These are phyloP conservation scores for Cheiracanthium punctorium DNA, from an alignment of 2,888 invertebrate species.

Conservation along the genomic window DNA sequence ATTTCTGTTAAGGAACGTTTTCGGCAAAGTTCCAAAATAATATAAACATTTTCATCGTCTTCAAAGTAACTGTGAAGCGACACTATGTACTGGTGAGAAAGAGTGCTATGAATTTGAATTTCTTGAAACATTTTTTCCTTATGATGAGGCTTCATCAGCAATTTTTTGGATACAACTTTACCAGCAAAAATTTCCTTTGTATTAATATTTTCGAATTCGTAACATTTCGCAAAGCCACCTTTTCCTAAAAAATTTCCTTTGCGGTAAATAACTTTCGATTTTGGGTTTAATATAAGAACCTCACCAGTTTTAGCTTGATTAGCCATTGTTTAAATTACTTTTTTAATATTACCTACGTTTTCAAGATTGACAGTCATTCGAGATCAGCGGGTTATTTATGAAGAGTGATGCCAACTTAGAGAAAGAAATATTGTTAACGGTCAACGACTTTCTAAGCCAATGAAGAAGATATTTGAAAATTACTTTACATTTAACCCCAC, in stretches of 20 bases:
- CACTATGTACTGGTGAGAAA: slow-evolving; percentile 93
- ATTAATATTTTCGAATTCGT: slow-evolving; percentile 90
- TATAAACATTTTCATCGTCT: slow-evolving; percentile 93
- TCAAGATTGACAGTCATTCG: too few relatives aligned
- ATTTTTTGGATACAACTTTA: slow-evolving; percentile 94
- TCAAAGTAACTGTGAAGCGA: slow-evolving; percentile 95
- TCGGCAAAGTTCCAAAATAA: slow-evolving; percentile 94
- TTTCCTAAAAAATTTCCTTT: slow-evolving; percentile 82
- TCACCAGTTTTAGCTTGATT: background rate
- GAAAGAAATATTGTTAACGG: too few relatives aligned
- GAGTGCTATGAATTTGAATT: slow-evolving; percentile 92
- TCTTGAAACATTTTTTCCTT: slow-evolving; percentile 91
- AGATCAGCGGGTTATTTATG: too few relatives aligned
- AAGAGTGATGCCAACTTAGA: too few relatives aligned
- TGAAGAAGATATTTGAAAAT: too few relatives aligned
- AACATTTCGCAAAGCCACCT: slow-evolving; percentile 99
- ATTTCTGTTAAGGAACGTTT: slow-evolving; percentile 99
- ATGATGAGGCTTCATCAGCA: slow-evolving; percentile 94
- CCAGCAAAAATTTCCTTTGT: slow-evolving; percentile 91
- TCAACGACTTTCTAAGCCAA: too few relatives aligned
- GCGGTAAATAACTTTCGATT: slow-evolving; percentile 85
- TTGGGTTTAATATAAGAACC: slow-evolving; percentile 78
- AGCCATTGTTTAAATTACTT: background rate
- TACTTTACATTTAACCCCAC: too few relatives aligned
- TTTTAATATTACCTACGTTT: too few relatives aligned